Percentiles rank a stretch among this genome's conserved stretches.
These are phyloP conservation scores for Catostomus latipinnis DNA, from an alignment of 2,797 vertebrate species.

Conservation along the genomic window DNA sequence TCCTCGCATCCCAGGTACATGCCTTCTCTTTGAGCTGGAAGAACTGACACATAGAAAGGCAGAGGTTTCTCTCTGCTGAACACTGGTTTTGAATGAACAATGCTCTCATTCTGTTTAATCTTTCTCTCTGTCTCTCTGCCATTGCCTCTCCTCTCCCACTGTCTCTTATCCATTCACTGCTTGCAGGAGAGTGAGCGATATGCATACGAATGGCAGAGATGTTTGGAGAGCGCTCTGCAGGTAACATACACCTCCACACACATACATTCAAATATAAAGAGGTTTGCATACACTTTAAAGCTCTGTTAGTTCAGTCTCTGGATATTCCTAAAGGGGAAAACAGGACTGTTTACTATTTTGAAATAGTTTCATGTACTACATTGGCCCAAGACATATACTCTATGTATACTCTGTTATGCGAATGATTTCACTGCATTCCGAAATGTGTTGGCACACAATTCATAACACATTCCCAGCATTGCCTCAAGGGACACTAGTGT, in stretches of 20 bases:
- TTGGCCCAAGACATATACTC: no score
- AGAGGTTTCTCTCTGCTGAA: neutral
- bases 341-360: no score
- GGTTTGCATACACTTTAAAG: no score
- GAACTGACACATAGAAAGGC: neutral
- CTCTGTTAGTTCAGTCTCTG: no score
- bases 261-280: neutral
- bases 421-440: no score
- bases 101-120: conserved; percentile 27
- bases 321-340: no score
- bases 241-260: conserved; percentile 72
- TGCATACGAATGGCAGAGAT: conserved; percentile 96
- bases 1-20: conserved; percentile 8
- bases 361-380: no score
- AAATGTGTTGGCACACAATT: no score
- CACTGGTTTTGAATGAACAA: conserved; percentile 21
- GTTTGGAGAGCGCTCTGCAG: conserved; percentile 92
- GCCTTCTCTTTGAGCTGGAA: neutral
- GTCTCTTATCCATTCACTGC: neutral
- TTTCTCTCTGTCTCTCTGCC: neutral
- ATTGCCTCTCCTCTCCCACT: conserved; percentile 17
- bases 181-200: conserved; percentile 95
- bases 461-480: no score
- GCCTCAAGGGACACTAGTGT: no score
- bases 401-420: no score